Conservation (phyloP, 30 jellyfish, hydroid and myxozoan species). For the Phacellophora camtschatica region DNA sequence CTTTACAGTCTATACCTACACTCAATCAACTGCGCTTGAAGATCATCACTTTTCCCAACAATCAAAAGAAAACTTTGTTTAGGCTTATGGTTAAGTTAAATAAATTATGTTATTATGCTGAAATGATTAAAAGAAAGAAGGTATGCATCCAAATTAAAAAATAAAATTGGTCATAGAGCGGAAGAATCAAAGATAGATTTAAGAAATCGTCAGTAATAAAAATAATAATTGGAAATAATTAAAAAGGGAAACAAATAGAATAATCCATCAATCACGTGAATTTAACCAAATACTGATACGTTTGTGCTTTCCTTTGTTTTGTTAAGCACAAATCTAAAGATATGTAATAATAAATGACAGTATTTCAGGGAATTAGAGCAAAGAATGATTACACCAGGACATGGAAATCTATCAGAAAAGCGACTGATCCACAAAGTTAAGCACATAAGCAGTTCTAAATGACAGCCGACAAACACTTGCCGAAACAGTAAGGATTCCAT, state of each 20-base stretch:
- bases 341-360: constrained; percentile 74
- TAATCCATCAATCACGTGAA: constrained; percentile 65
- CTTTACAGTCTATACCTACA: too few species aligned
- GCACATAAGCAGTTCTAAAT: constrained; percentile 51
- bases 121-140: constrained; percentile 12
- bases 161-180: constrained; percentile 20
- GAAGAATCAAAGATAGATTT: constrained; percentile 52
- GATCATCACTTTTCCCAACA: too few species aligned
- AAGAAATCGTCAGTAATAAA: constrained; percentile 23
- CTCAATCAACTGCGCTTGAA: too few species aligned
- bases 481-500: constrained; percentile 43
- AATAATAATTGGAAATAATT: constrained; percentile 52
- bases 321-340: constrained; percentile 46
- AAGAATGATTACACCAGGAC: constrained; percentile 62
- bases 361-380: constrained; percentile 60
- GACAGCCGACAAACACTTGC: constrained; percentile 82
- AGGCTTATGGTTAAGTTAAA: too few species aligned
- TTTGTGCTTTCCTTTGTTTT: constrained; percentile 53
- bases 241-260: constrained; percentile 66
- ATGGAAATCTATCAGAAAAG: constrained; percentile 34
- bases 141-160: constrained; percentile 24
- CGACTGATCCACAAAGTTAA: constrained; percentile 59
- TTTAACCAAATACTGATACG: constrained; percentile 59
- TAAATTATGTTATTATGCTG: background rate
- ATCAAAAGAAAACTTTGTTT: too few species aligned